Evolutionary conservation across 53 echinoderm and acorn worm genomes (phyloP), one percentile per base, ranked within the genome.

Genomic region (Henricia sp.): DNA sequence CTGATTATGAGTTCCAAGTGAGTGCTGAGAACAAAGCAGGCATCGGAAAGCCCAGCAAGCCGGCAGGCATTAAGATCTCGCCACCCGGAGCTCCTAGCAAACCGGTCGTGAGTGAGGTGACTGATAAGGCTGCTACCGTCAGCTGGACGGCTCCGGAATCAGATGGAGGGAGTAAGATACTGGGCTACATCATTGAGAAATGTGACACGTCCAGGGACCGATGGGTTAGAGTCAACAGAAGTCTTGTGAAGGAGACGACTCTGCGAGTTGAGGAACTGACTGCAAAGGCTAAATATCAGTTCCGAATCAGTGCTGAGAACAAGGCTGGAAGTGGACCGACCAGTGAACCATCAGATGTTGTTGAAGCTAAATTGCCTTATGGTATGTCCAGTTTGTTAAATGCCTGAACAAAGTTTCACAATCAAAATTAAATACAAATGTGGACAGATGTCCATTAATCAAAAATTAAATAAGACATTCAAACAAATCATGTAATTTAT

Each of bases 1-100:
- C 82, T 10, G 88, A 86, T 51, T 99, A 99, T 71, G 92, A 99
- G 62, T 99, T 99, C 89, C 72, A 92, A 32, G 84, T 97, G 77
- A 84, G 88, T 16, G 99, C 99, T 52, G 94, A 92, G 38, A 99
- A 99, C 88, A 99, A 91, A 70, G 94, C 94, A 40, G 99, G 99
- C 21, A 73, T 90, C 9, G 90, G 94, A 13, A 89, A 92, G 73
- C 89, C 99, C 1, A 94, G 99, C 54, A 84, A 91, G 8, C 90
- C 94, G 37, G 93, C 91, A 32, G 44, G 67, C 30, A 46, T 89
- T 19, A 82, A 86, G 51, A 89, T 92, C 29, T 89, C 84, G 40
- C 84, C 88, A 1, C 93, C 93, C 1, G 70, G 86, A 46, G 83
- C 94, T 11, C 94, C 94, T 14, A 72, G 83, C 44, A 89, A 88